phyloP scores from a whole-genome alignment of 2,888 invertebrate genomes.

The Pseudoips prasinana region DNA sequence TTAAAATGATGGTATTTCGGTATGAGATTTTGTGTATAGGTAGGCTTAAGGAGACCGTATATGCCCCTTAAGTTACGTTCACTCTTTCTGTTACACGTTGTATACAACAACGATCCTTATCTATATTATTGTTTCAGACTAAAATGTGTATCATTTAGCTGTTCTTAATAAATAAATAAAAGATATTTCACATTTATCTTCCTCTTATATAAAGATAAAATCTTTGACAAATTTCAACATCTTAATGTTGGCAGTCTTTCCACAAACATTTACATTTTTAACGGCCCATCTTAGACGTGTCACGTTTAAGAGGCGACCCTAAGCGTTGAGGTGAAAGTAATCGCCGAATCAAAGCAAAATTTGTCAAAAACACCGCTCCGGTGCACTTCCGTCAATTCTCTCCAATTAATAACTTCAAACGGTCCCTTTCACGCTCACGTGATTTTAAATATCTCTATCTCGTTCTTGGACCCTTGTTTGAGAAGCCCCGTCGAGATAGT shows the following conservation, averaged over 20 bases:
- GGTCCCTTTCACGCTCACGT: constrained; percentile 42
- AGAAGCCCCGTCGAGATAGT: constrained; percentile 77
- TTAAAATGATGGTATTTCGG: no score
- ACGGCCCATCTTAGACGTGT: constrained; percentile 44
- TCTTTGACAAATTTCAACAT: not conserved
- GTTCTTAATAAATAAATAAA: no score
- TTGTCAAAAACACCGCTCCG: constrained; percentile 79
- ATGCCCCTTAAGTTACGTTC: no score
- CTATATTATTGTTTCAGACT: no score
- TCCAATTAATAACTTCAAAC: constrained; percentile 75
- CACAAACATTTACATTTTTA: constrained; percentile 40
- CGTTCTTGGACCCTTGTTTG: constrained; percentile 72
- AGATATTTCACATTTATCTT: no score
- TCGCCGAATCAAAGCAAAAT: constrained; percentile 80
- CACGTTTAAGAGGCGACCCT: constrained; percentile 54
- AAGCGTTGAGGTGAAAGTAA: constrained; percentile 77
- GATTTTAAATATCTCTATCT: constrained; percentile 38
- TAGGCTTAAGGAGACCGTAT: no score
- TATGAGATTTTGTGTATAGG: no score
- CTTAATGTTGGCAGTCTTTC: constrained; percentile 21
- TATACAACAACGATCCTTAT: no score
- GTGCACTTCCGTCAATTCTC: constrained; percentile 79
- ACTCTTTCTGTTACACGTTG: no score
- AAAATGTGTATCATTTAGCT: no score
- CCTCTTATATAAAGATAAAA: no score